Evolutionary conservation across 1,140 invertebrate genomes (phyloP).

Genomic region (Calephelis nemesis): DNA sequence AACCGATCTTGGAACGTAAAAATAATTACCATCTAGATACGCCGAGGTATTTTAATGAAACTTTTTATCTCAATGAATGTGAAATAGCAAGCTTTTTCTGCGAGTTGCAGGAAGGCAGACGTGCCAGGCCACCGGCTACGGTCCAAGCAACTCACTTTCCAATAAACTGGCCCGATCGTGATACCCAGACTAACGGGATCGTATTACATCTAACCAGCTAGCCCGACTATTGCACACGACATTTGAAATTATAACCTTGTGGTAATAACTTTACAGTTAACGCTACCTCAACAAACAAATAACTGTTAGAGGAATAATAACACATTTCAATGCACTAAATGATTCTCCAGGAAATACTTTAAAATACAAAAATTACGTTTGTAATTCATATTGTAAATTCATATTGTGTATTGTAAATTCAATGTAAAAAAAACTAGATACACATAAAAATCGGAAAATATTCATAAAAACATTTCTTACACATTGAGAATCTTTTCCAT

Average conservation of each 20-base stretch:
- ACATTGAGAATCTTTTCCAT: too few relatives aligned
- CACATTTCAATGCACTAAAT: too few relatives aligned
- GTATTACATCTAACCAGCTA: constrained; percentile 52
- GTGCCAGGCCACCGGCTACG: constrained; percentile 51
- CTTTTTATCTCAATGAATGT: constrained; percentile 14
- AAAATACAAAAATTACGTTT: too few relatives aligned
- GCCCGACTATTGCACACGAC: constrained; percentile 46
- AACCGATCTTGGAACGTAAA: too few relatives aligned
- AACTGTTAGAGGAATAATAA: too few relatives aligned
- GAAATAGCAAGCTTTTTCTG: constrained; percentile 40
- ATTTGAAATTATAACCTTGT: constrained; percentile 21
- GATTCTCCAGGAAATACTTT: too few relatives aligned
- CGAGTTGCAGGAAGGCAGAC: constrained; percentile 47
- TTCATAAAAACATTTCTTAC: too few relatives aligned
- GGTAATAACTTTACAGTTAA: constrained; percentile 11
- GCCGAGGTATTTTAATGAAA: background rate
- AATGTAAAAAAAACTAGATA: too few relatives aligned
- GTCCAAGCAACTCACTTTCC: constrained; percentile 69
- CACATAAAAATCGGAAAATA: too few relatives aligned
- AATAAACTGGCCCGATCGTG: constrained; percentile 72
- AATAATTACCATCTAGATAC: background rate
- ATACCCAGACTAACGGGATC: constrained; percentile 73
- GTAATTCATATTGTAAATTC: too few relatives aligned
- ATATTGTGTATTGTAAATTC: too few relatives aligned
- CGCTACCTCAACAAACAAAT: background rate